These are phyloP conservation scores for Cassiopea andromeda DNA, from an alignment of 30 jellyfish, hydroid and myxozoan genomes.

Conservation along the genomic window DNA sequence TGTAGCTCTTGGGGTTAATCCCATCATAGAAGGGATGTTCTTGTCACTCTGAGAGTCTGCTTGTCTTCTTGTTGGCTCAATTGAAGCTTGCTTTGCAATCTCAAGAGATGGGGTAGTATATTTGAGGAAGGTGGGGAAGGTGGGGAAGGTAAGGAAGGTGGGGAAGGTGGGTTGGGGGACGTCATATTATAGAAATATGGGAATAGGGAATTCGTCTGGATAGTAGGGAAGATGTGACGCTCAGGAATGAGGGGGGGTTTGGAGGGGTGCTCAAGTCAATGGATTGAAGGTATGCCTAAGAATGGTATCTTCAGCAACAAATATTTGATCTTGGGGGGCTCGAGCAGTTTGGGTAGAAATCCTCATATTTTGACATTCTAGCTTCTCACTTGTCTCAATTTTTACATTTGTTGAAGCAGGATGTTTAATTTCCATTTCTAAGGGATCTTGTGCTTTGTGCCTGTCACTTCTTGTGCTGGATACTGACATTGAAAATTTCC, in stretches of 20 bases:
- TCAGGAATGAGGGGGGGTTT: slow-evolving; percentile 28
- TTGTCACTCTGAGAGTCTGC: slow-evolving; percentile 9
- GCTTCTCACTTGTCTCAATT: slow-evolving; percentile 3
- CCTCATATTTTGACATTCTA: slow-evolving; percentile 1
- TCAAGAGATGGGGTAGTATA: neutral
- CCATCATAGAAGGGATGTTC: slow-evolving; percentile 4
- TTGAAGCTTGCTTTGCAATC: neutral
- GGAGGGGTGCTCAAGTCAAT: slow-evolving; percentile 14
- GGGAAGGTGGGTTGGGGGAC: too few relatives aligned
- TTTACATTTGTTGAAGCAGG: slow-evolving; percentile 3
- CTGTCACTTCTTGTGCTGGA: slow-evolving; percentile 1
- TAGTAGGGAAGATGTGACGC: slow-evolving; percentile 6
- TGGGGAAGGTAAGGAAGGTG: too few relatives aligned
- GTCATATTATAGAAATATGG: too few relatives aligned
- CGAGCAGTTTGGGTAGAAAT: neutral
- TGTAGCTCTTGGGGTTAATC: neutral
- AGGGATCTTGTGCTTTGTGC: slow-evolving; percentile 21
- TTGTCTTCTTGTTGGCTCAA: slow-evolving; percentile 3
- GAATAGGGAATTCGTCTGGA: too few relatives aligned
- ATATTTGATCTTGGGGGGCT: neutral
- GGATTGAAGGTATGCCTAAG: slow-evolving; percentile 8
- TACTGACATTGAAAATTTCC: slow-evolving; percentile 8
- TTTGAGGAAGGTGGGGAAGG: too few relatives aligned
- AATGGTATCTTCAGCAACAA: neutral
- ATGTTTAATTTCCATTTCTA: slow-evolving; percentile 23